These are phyloP conservation scores for Corvus hawaiiensis DNA, from an alignment of 2,113 vertebrate genomes.

Conservation along the genomic window DNA sequence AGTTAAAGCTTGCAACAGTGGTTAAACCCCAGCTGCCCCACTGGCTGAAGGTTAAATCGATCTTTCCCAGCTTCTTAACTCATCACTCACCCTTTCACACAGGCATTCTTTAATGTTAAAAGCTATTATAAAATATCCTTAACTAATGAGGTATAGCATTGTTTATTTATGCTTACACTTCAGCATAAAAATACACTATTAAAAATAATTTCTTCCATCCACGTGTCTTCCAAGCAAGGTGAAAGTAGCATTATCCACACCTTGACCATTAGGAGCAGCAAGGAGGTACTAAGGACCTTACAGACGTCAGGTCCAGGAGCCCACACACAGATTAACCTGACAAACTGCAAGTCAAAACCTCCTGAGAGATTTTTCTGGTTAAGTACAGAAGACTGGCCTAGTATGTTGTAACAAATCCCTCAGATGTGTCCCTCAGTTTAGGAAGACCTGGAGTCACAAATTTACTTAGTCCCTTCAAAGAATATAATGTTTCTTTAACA, in stretches of 20 bases:
- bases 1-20: not conserved
- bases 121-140: not conserved
- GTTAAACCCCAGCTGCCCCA: not conserved
- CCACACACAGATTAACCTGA: not conserved
- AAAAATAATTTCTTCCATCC: not conserved
- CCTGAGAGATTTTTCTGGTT: not conserved
- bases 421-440: not conserved
- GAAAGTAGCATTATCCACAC: not conserved
- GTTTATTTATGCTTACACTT: not conserved
- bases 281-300: not conserved
- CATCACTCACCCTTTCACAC: not conserved
- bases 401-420: not conserved
- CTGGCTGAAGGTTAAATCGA: not conserved
- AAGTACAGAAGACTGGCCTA: not conserved
- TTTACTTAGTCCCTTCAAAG: not conserved
- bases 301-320: not conserved
- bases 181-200: conserved; percentile 36
- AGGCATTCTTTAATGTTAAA: not conserved
- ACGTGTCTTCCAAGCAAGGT: not conserved
- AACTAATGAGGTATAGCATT: not conserved
- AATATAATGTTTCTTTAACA: not conserved
- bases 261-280: not conserved
- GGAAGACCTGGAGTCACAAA: not conserved
- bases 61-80: not conserved
- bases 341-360: not conserved